These are phyloP conservation scores for Anhinga rufa DNA, from an alignment of 2,113 vertebrate genomes.

Conservation along the genomic window DNA sequence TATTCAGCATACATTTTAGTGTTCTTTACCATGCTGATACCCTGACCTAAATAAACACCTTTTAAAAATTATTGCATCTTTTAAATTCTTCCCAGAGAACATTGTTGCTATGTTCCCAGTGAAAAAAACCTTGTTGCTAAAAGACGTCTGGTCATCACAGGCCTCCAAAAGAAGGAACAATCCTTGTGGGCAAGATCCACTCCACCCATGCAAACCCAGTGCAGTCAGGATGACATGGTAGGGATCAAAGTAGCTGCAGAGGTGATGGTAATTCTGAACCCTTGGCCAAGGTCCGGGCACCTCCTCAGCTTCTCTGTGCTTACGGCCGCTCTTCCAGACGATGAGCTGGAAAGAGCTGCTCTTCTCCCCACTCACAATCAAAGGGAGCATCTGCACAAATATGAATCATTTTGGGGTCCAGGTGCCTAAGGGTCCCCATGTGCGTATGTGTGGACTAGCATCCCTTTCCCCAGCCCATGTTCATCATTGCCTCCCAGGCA, in stretches of 20 bases:
- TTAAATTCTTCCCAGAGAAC: conserved; percentile 40
- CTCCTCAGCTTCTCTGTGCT: not conserved
- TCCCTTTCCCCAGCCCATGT: fast-evolving
- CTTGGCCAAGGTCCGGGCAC: not conserved
- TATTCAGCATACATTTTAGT: not conserved
- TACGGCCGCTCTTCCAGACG: not conserved
- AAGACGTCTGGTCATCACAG: conserved; percentile 15
- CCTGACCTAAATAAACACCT: conserved; percentile 28
- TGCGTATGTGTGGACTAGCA: not conserved
- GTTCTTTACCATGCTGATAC: not conserved
- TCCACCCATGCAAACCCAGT: not conserved
- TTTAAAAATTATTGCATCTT: not conserved
- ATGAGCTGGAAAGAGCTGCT: not conserved
- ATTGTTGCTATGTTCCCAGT: conserved; percentile 14
- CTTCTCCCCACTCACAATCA: not conserved
- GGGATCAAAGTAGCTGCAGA: not conserved
- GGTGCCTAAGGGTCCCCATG: no score
- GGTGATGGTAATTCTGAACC: not conserved
- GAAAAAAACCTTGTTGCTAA: not conserved
- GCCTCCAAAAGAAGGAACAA: not conserved
- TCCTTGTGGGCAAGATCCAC: not conserved
- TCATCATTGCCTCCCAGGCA: not conserved
- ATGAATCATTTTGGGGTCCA: not conserved
- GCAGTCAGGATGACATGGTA: not conserved
- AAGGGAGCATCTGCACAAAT: not conserved